Conservation (phyloP, 2,113 vertebrate genomes). For the Megaceryle torquata region DNA sequence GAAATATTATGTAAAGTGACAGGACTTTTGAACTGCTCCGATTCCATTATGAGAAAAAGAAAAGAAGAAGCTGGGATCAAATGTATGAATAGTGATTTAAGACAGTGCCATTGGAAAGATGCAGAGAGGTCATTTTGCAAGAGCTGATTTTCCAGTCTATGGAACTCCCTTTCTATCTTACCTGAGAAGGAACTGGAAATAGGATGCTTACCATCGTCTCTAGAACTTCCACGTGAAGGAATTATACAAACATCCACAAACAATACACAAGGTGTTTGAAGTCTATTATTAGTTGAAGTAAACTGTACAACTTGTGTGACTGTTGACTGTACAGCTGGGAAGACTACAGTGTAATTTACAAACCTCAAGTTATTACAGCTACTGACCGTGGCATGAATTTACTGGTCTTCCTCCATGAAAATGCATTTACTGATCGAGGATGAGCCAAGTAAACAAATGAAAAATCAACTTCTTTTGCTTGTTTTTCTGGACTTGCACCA, state of each 20-base stretch:
- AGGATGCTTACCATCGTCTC: background rate
- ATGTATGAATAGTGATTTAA: background rate
- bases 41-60: background rate
- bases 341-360: background rate
- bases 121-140: background rate
- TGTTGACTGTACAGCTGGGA: background rate
- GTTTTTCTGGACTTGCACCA: constrained; percentile 76
- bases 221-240: background rate
- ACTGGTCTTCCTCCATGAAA: constrained; percentile 99
- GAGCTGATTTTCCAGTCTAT: background rate
- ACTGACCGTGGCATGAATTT: constrained; percentile 92
- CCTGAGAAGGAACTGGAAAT: background rate
- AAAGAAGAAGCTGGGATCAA: background rate
- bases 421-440: constrained; percentile 91
- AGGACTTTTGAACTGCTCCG: background rate
- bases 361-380: background rate
- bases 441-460: constrained; percentile 97
- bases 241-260: background rate
- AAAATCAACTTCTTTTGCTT: constrained; percentile 82
- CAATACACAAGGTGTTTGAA: background rate
- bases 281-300: background rate
- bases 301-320: background rate
- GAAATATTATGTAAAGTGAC: background rate
- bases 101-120: background rate
- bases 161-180: background rate